Evolutionary conservation across 2,888 invertebrate genomes (phyloP), one percentile per base, ranked within the genome.

Genomic region (Trachelus iudaicus): DNA sequence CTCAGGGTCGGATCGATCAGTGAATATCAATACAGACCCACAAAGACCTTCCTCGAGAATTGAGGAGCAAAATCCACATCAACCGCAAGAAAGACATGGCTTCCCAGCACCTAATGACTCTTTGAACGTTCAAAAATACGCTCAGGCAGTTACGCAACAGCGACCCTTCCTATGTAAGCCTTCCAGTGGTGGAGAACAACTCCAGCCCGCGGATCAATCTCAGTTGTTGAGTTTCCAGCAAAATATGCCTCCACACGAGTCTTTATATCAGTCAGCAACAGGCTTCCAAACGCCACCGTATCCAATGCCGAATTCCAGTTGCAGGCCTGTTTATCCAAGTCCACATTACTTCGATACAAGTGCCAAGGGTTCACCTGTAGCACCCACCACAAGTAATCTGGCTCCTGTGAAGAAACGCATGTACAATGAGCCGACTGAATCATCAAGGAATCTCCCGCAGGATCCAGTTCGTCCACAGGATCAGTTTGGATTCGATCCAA

Each of bases 371-470:
- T 77, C 83, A 31, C 76, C 82, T n/a, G 84, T 79, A 6, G 80
- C 81, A 3, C 78, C 86, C 1, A 76, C 83, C 3, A 23, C 71
- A 71, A 84, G 87, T 71, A 88, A 84, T 77, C 81, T 90, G 12
- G 84, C 89, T 2, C 89, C 91, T 4, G 89, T 89, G 0, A 91
- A 91, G 76, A 91, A 91, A 76, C 89, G 91, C 1, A 87, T 87
- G 77, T 91, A 91, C 81, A 90, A 87, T 77, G 91, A 91, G 69
- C 84, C 88, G 0, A 37, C 79, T 30, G 86, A 84, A 11, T 82
- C 83, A 4, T 75, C 87, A 4, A 83, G 88, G 0, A 83, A 82
- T 30, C 79, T 86, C 13, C 69, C 85, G 3, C 89, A 89, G 37
- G 89, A 90, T 11, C 76, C 80, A 4, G 13, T 85, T 0, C 85